phyloP scores from a whole-genome alignment of 1,140 invertebrate species.

The Latrodectus geometricus region DNA sequence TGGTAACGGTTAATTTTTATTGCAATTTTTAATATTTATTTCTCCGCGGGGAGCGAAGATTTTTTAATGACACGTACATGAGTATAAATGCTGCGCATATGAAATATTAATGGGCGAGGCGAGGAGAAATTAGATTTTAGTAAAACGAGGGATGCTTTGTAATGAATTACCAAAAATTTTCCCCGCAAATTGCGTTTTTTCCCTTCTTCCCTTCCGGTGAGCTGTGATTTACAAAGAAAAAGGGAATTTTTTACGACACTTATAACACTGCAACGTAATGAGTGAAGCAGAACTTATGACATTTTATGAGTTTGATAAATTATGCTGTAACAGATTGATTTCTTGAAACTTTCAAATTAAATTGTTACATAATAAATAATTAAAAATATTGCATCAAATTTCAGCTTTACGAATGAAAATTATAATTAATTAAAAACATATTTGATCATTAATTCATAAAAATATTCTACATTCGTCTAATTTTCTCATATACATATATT shows the following conservation, averaged over 20 bases:
- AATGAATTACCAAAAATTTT: slow-evolving; percentile 18
- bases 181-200: slow-evolving; percentile 36
- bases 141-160: slow-evolving; percentile 10
- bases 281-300: neutral
- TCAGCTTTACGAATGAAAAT: too few relatives aligned
- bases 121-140: slow-evolving; percentile 6
- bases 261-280: slow-evolving; percentile 16
- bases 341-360: too few relatives aligned
- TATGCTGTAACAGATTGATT: too few relatives aligned
- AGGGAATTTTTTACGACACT: slow-evolving; percentile 25
- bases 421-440: too few relatives aligned
- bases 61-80: slow-evolving; percentile 43
- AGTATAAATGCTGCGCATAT: slow-evolving; percentile 18
- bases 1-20: neutral
- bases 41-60: neutral
- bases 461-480: too few relatives aligned
- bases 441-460: too few relatives aligned
- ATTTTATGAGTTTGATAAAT: too few relatives aligned
- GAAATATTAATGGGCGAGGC: slow-evolving; percentile 41
- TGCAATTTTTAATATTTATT: neutral
- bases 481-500: too few relatives aligned
- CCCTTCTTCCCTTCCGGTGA: neutral
- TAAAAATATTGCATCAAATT: too few relatives aligned
- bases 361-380: too few relatives aligned
- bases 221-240: slow-evolving; percentile 18